These are phyloP conservation scores for Aldabrachelys gigantea DNA, from an alignment of 2,113 vertebrate species.

Conservation along the genomic window DNA sequence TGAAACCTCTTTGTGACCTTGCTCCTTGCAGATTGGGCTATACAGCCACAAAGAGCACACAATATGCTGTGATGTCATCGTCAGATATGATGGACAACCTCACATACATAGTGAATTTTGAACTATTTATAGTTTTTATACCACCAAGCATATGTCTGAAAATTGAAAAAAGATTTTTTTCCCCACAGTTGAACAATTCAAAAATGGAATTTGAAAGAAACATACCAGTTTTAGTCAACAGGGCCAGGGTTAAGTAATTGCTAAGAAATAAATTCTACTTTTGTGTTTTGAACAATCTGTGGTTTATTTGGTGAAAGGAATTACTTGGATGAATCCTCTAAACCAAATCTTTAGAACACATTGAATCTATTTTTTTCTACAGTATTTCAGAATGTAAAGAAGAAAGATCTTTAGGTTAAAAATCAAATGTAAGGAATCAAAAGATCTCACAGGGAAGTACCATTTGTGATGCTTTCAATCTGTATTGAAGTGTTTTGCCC, in stretches of 20 bases:
- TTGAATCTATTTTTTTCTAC: neutral
- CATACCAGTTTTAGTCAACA: rapidly evolving
- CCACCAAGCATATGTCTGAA: neutral
- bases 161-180: neutral
- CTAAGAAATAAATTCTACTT: neutral
- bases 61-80: neutral
- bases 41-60: neutral
- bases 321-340: neutral
- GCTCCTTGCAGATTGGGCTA: neutral
- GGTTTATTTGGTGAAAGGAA: neutral
- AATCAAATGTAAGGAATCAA: neutral
- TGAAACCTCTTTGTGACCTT: neutral
- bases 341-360: neutral
- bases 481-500: neutral
- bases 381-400: neutral
- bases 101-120: neutral
- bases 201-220: neutral
- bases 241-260: neutral
- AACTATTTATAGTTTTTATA: neutral
- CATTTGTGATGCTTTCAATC: neutral
- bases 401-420: neutral
- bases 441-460: neutral
- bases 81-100: neutral
- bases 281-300: neutral
- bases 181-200: neutral